Evolutionary conservation across 2,888 invertebrate species (phyloP), one percentile per base, ranked within the genome.

Genomic region (Tricholauxania praeusta): DNA sequence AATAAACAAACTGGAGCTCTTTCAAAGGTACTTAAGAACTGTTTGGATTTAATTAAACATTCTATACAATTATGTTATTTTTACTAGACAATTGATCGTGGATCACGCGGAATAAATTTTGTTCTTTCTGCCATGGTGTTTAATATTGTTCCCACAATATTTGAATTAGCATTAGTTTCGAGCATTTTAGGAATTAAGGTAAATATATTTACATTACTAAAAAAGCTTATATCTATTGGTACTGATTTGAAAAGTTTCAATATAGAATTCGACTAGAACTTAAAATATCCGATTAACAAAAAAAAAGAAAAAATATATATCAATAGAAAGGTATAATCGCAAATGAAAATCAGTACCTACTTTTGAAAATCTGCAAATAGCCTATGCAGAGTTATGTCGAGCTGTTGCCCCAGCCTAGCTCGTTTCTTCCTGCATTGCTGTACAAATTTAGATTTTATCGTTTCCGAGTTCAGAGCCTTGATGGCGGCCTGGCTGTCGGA

Each of bases 41-140:
- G n/a, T 49, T 48, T 47, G 19, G 12, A 48, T 63, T n/a, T 5
- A 63, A 51, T 14, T 28, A 12, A n/a, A 22, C 14, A n/a, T 14
- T n/a, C 22, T 52, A 48, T 28, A 8, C 19, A 39, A 32, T n/a
- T 17, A 28, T 12, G 17, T 47, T n/a, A 12, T 53, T 39, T 64
- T 64, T 72, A 82, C 17, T 87, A 93, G 93, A 95, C 95, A 4
- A 96, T 96, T 80, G 96, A 96, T 87, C 90, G 96, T 69, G 96
- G 96, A 8, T 97, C 94, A 62, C 92, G 99, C 71, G 99, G 99
- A 49, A 99, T 99, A 70, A 98, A 98, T 89, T 99, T 98, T 88
- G 97, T 98, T 14, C 89, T 99, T 17, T 92, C 95, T 7, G 98
- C 99, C 2, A 94, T 99, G 92, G 95, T 99, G 52, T 99, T 99